A percentile compares a stretch with the other conserved stretches of the same genome.
Evolutionary conservation across 2,113 vertebrate genomes (phyloP).

Genomic region (Formicarius rufipectus): DNA sequence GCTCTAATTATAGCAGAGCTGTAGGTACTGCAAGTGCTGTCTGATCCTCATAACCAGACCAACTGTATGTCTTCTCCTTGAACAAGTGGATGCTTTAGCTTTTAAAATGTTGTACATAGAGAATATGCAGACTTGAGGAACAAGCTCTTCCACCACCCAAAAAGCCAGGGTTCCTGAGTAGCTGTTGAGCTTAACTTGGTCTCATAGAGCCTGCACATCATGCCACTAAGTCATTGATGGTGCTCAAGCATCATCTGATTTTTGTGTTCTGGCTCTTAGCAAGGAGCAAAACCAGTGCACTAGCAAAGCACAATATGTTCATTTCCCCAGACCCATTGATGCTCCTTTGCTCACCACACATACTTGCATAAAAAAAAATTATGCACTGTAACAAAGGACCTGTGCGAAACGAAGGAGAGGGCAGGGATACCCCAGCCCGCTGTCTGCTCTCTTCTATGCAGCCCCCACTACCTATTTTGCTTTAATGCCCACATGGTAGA

Average conservation of each 20-base stretch:
- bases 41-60: neutral
- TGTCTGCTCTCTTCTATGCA: neutral
- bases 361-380: neutral
- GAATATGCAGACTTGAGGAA: neutral
- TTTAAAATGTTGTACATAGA: neutral
- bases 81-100: neutral
- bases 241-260: neutral
- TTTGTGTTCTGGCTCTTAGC: neutral
- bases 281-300: neutral
- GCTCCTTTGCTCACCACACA: neutral
- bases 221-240: neutral
- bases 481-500: neutral
- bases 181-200: neutral
- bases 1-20: neutral
- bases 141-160: neutral
- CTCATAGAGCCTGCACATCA: accelerated
- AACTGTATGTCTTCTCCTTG: neutral
- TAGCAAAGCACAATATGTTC: neutral
- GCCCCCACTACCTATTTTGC: neutral
- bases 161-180: neutral
- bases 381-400: neutral
- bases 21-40: neutral
- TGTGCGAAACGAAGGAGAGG: neutral
- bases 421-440: accelerated
- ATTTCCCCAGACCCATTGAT: neutral